Evolutionary conservation across 2,113 vertebrate genomes (phyloP), one percentile per base, ranked within the genome.

Genomic region (Mungos mungo): DNA sequence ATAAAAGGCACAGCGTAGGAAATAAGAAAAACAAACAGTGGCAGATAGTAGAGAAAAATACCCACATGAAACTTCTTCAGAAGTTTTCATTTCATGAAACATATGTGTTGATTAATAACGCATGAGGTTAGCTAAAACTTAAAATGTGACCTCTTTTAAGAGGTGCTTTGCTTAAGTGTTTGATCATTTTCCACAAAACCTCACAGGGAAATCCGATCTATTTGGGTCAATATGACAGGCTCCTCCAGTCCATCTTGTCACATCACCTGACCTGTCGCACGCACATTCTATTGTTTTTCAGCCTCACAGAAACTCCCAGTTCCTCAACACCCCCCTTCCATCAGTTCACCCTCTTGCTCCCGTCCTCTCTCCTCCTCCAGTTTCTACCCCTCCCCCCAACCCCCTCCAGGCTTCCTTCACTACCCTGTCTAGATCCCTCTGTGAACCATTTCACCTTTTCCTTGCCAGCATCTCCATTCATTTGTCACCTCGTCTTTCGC

Each of bases 51-150:
- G 25, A 68, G 45, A 47, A 79, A 90, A 93, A 79, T 14, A 9
- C 13, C 79, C 47, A 35, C 85, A 60, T 8, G 1, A 85, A 97
- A 88, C 18, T 83, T 96, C 65, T 38, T 77, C 50, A 69, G 60
- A 93, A 89, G 18, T 90, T 25, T 88, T 68, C 90, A 74, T 57
- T 90, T 83, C 94, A 87, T 65, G 74, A 66, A 41, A 96, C 92
- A n/a, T 63, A 84, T 29, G 81, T 71, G 85, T 60, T 77, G 54
- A 77, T 86, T 95, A 90, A 88, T 31, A 41, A 76, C 19, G 2
- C 50, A 96, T 19, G 19, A 80, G 27, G 60, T 33, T 82, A 96
- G 31, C 47, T 72, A 41, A 88, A 85, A 76, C 83, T 72, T 93
- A 76, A 90, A 68, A 84, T n/a, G 47, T 57, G 29, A 82, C 54